Percentiles rank a stretch among this genome's conserved stretches.
These are phyloP conservation scores for Cryptocheilus praepositus DNA, from an alignment of 2,888 invertebrate genomes.

Conservation along the genomic window DNA sequence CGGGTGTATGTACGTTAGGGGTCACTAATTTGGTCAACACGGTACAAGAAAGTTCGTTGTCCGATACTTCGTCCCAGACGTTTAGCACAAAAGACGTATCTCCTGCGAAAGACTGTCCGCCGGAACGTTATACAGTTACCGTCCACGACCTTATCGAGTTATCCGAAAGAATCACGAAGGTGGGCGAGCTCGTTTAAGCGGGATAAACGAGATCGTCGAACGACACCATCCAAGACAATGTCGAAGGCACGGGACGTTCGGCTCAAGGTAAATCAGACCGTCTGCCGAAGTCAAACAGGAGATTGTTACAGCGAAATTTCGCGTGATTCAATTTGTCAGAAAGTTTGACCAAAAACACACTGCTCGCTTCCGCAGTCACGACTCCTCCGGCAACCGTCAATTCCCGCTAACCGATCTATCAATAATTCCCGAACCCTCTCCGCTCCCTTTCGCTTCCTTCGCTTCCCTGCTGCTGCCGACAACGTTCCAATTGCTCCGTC, in stretches of 20 bases:
- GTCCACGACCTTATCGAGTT: slow-evolving; percentile 8
- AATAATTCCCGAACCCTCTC: slow-evolving; percentile 32
- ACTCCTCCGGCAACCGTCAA: slow-evolving; percentile 10
- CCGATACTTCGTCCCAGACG: too few relatives aligned
- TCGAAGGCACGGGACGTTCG: slow-evolving; percentile 18
- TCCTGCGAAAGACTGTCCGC: too few relatives aligned
- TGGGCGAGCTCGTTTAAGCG: slow-evolving; percentile 6
- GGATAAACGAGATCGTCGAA: slow-evolving; percentile 5
- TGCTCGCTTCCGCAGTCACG: slow-evolving; percentile 2
- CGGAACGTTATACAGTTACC: too few relatives aligned
- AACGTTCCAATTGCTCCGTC: slow-evolving; percentile 12
- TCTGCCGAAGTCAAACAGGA: slow-evolving; percentile 66
- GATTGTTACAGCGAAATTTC: slow-evolving; percentile 61
- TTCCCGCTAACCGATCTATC: slow-evolving; percentile 51
- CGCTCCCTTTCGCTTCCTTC: not conserved
- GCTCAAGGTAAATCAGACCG: slow-evolving; percentile 58
- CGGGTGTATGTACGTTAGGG: too few relatives aligned
- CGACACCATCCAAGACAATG: slow-evolving; percentile 15
- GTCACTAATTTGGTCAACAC: not conserved
- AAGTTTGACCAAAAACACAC: slow-evolving; percentile 52
- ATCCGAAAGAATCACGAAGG: not conserved
- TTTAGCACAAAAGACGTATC: too few relatives aligned
- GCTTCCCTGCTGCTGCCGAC: not conserved
- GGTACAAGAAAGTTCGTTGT: not conserved
- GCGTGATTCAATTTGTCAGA: slow-evolving; percentile 59